phyloP scores from a whole-genome alignment of 2,797 vertebrate genomes.

The Lateolabrax maculatus region DNA sequence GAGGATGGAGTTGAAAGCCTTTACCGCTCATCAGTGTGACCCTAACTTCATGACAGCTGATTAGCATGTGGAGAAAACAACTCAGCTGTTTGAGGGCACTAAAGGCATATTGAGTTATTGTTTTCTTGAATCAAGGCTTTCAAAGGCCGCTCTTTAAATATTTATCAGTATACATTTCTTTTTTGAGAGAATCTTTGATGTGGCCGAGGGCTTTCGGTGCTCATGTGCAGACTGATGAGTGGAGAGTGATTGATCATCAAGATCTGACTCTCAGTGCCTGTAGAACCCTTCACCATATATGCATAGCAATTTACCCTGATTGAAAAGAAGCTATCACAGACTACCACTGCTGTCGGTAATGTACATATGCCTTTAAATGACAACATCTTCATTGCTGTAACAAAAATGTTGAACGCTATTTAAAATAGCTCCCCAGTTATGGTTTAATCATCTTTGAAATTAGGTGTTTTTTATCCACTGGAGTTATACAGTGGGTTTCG shows the following conservation, averaged over 20 bases:
- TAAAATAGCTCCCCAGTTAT: not conserved
- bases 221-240: slow-evolving; percentile 42
- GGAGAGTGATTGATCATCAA: slow-evolving; percentile 67
- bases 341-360: not conserved
- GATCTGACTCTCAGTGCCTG: slow-evolving; percentile 45
- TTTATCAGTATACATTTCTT: slow-evolving; percentile 72
- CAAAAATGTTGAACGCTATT: slow-evolving; percentile 16
- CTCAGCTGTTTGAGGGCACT: slow-evolving; percentile 58
- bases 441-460: slow-evolving; percentile 20
- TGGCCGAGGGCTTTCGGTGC: slow-evolving; percentile 41
- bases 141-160: slow-evolving; percentile 71
- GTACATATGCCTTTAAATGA: slow-evolving; percentile 29
- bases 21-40: slow-evolving; percentile 49
- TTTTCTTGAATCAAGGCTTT: slow-evolving; percentile 60
- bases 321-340: slow-evolving; percentile 36
- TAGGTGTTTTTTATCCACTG: not conserved
- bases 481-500: slow-evolving; percentile 1
- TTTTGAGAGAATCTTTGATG: slow-evolving; percentile 63
- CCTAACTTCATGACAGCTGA: slow-evolving; percentile 64
- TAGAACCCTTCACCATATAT: slow-evolving; percentile 42
- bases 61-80: slow-evolving; percentile 77
- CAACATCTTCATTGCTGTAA: not conserved
- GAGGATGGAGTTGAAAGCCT: slow-evolving; percentile 51
- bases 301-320: slow-evolving; percentile 50
- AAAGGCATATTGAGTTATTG: slow-evolving; percentile 60